A percentile compares a stretch with the other conserved stretches of the same genome.
Conservation (phyloP, 2,797 vertebrate genomes). For the Argyrosomus regius region DNA sequence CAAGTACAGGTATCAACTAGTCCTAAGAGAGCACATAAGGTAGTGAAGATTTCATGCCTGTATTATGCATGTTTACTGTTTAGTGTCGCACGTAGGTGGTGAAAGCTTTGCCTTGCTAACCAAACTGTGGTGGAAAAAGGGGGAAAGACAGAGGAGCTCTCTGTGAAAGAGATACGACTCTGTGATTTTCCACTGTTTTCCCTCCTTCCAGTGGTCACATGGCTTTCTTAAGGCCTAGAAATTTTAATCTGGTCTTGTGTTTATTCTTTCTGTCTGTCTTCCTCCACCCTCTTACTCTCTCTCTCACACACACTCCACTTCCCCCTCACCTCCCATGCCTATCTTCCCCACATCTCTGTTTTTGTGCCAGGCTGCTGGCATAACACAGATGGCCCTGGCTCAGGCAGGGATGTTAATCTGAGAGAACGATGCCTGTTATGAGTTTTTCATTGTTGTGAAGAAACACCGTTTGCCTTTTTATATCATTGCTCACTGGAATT, state of each 20-base stretch:
- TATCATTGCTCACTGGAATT: constrained; percentile 36
- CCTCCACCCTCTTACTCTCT: constrained; percentile 5
- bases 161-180: constrained; percentile 40
- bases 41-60: constrained; percentile 4
- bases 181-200: constrained; percentile 69
- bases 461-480: constrained; percentile 45
- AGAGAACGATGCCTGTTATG: constrained; percentile 62
- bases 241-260: constrained; percentile 71
- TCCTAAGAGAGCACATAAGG: constrained; percentile 1
- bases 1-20: constrained; percentile 32
- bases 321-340: constrained; percentile 38
- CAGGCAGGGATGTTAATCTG: constrained; percentile 72
- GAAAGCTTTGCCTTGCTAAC: constrained; percentile 11
- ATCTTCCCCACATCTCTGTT: constrained; percentile 66
- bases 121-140: constrained; percentile 16
- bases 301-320: constrained; percentile 9
- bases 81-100: constrained; percentile 18
- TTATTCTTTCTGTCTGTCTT: constrained; percentile 45
- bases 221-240: constrained; percentile 51
- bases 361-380: constrained; percentile 69
- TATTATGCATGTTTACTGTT: constrained; percentile 31
- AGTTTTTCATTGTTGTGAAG: constrained; percentile 53
- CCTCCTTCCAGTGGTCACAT: constrained; percentile 59
- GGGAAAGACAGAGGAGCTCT: constrained; percentile 19
- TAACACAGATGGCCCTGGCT: constrained; percentile 77